Evolutionary conservation across 2,113 vertebrate species (phyloP).

Genomic region (Delphinus delphis): DNA sequence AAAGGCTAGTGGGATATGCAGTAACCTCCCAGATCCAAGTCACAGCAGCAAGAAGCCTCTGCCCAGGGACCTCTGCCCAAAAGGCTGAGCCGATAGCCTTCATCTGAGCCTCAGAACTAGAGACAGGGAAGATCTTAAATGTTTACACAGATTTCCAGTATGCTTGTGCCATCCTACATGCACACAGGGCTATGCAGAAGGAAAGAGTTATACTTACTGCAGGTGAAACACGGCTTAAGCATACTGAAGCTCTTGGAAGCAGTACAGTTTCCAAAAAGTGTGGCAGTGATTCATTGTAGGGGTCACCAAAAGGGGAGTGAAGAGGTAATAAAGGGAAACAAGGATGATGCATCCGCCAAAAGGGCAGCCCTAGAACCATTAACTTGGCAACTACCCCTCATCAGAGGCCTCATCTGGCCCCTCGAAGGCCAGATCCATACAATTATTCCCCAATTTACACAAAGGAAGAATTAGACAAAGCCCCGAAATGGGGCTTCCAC

Average conservation of each 20-base stretch:
- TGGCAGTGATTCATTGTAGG: neutral
- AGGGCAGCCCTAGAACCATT: neutral
- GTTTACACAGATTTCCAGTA: neutral
- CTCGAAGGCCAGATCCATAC: neutral
- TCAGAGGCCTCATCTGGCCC: too few relatives aligned
- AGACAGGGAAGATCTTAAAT: neutral
- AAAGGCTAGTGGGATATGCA: neutral
- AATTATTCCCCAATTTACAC: neutral
- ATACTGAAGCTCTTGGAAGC: neutral
- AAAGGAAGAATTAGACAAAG: neutral
- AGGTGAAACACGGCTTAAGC: neutral
- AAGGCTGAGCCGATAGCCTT: neutral
- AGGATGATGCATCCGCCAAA: neutral
- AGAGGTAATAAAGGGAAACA: neutral
- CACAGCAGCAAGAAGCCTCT: neutral
- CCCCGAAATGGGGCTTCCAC: neutral
- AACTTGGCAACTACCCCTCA: neutral
- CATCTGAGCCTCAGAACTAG: neutral
- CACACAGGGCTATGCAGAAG: neutral
- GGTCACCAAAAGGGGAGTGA: neutral
- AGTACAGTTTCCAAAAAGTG: neutral
- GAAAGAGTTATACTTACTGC: neutral
- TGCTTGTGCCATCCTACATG: neutral
- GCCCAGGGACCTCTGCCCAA: neutral
- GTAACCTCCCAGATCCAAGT: neutral